phyloP scores from a whole-genome alignment of 2,888 invertebrate species.

The Drosophila trichaetosa region DNA sequence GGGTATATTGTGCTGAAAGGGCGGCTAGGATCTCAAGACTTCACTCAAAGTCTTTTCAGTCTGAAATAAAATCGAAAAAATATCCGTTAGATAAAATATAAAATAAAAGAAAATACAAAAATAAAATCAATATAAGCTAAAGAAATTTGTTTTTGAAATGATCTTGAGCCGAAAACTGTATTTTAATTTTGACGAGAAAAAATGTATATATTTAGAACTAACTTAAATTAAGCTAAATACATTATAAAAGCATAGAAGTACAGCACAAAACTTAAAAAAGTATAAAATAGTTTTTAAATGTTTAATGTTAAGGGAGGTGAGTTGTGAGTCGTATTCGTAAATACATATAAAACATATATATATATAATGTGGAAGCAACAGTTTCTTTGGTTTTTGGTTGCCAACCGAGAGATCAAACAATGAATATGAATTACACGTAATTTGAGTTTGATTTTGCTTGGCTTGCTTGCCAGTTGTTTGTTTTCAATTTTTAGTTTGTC shows the following conservation, averaged over 20 bases:
- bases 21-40: constrained; percentile 86
- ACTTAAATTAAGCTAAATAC: neutral
- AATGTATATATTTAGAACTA: neutral
- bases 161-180: neutral
- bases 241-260: neutral
- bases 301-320: neutral
- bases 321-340: neutral
- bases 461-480: constrained; percentile 19
- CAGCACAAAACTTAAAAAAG: neutral
- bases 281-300: neutral
- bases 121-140: constrained; percentile 17
- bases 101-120: constrained; percentile 11
- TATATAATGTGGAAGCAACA: constrained; percentile 60
- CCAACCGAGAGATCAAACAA: constrained; percentile 50
- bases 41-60: constrained; percentile 92
- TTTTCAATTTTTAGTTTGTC: neutral
- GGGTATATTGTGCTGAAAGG: constrained; percentile 43
- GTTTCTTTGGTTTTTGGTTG: constrained; percentile 37
- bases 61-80: constrained; percentile 84
- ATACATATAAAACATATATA: constrained; percentile 11
- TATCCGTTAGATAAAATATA: constrained; percentile 26
- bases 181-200: neutral
- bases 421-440: constrained; percentile 59
- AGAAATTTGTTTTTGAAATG: neutral
- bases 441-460: constrained; percentile 18